phyloP scores from a whole-genome alignment of 2,113 vertebrate species.

The Ceyx margarethae region DNA sequence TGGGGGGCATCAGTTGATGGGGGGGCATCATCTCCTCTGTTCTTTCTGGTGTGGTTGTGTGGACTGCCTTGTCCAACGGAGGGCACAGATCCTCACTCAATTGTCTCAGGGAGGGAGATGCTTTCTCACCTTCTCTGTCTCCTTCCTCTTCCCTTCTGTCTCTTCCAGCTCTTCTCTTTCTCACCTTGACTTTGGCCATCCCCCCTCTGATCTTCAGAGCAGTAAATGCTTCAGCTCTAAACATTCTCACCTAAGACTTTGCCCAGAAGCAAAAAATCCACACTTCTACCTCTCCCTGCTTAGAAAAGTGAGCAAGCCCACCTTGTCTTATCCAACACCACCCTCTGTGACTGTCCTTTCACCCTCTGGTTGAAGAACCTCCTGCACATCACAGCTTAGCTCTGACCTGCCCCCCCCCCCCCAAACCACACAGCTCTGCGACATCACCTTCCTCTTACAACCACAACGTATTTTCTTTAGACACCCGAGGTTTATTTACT shows the following conservation, averaged over 20 bases:
- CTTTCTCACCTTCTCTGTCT: background rate
- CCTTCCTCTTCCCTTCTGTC: background rate
- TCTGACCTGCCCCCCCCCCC: background rate
- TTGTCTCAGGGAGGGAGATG: background rate
- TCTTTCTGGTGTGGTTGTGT: background rate
- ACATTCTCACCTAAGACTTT: background rate
- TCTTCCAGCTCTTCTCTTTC: background rate
- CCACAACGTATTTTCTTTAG: background rate
- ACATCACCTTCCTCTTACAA: background rate
- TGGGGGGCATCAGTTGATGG: too few species aligned
- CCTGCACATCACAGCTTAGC: rapidly evolving
- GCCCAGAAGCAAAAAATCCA: background rate
- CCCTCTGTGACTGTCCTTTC: background rate
- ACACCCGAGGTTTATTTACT: background rate
- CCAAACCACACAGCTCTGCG: background rate
- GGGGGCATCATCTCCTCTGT: background rate
- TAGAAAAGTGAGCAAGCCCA: background rate
- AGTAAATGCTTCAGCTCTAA: background rate
- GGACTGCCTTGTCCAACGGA: background rate
- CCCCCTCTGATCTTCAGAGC: background rate
- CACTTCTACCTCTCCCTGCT: background rate
- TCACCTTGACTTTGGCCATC: background rate
- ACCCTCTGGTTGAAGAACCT: background rate
- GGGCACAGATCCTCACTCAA: background rate
- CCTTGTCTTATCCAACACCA: background rate